Evolutionary conservation across 2,113 vertebrate genomes (phyloP).

Genomic region (Anthoscopus minutus): DNA sequence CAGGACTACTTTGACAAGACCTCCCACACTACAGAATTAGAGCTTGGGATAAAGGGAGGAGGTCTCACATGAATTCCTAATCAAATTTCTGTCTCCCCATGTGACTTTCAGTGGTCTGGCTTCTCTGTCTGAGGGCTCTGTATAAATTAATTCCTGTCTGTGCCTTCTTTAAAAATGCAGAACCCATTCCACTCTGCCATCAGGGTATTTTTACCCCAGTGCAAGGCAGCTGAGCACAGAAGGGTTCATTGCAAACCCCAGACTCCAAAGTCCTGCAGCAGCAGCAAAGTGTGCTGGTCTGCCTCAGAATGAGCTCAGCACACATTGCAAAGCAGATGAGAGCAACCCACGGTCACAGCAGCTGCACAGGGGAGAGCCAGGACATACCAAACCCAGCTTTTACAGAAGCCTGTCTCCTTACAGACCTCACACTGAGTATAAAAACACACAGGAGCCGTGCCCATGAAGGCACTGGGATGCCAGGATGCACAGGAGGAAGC

Average conservation of each 20-base stretch:
- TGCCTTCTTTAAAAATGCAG: background rate
- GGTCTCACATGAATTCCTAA: background rate
- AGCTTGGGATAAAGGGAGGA: background rate
- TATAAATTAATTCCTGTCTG: background rate
- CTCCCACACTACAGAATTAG: background rate
- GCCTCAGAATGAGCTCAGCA: background rate
- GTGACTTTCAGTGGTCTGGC: background rate
- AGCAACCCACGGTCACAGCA: background rate
- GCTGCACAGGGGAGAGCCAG: background rate
- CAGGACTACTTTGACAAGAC: background rate
- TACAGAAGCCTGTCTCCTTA: background rate
- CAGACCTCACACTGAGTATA: background rate
- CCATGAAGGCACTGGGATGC: background rate
- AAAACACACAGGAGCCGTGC: accelerated
- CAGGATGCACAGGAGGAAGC: background rate
- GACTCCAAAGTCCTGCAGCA: background rate
- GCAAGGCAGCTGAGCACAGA: background rate
- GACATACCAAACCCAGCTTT: background rate
- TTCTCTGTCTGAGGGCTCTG: background rate
- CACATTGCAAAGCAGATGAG: accelerated
- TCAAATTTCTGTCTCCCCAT: background rate
- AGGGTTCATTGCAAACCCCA: background rate
- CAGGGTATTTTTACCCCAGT: background rate
- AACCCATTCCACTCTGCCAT: background rate
- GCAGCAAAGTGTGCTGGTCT: background rate